Conservation (phyloP, 37 sponge, comb jelly and placozoan genomes). For the Tethya wilhelma region DNA sequence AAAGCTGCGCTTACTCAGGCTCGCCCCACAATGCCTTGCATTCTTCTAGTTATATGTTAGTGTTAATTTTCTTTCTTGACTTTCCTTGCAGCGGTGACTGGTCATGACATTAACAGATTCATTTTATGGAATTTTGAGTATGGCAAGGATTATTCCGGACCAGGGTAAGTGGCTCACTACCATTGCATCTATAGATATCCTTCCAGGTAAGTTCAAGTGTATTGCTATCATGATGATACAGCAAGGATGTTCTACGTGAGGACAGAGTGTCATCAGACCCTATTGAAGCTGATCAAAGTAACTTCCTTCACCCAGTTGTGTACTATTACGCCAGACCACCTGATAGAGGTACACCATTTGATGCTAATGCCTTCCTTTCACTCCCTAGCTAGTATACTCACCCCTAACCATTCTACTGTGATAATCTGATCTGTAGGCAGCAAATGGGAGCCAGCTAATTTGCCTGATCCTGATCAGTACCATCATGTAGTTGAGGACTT, state of each 20-base stretch:
- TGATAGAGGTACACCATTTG: neutral
- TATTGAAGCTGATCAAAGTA: constrained; percentile 76
- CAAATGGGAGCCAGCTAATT: neutral
- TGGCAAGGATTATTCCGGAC: constrained; percentile 84
- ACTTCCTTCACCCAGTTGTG: constrained; percentile 96
- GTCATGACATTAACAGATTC: constrained; percentile 49
- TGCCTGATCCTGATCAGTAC: constrained; percentile 47
- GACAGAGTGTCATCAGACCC: constrained; percentile 77
- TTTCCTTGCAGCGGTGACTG: constrained; percentile 66
- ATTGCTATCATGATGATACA: too few species aligned
- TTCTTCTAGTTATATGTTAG: neutral
- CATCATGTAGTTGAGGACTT: constrained; percentile 94
- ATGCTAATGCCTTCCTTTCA: too few species aligned
- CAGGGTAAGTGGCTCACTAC: too few species aligned
- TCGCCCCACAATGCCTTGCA: too few species aligned
- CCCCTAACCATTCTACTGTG: neutral
- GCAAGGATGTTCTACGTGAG: constrained; percentile 83
- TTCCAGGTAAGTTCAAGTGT: too few species aligned
- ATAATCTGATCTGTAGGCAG: neutral
- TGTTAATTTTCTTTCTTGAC: neutral
- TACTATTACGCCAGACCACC: constrained; percentile 78
- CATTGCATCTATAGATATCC: too few species aligned
- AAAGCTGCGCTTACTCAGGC: too few species aligned
- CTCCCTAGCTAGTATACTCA: too few species aligned
- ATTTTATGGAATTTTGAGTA: constrained; percentile 83